These are phyloP conservation scores for Drosophila macrospina DNA, from an alignment of 2,888 invertebrate genomes.

Conservation along the genomic window DNA sequence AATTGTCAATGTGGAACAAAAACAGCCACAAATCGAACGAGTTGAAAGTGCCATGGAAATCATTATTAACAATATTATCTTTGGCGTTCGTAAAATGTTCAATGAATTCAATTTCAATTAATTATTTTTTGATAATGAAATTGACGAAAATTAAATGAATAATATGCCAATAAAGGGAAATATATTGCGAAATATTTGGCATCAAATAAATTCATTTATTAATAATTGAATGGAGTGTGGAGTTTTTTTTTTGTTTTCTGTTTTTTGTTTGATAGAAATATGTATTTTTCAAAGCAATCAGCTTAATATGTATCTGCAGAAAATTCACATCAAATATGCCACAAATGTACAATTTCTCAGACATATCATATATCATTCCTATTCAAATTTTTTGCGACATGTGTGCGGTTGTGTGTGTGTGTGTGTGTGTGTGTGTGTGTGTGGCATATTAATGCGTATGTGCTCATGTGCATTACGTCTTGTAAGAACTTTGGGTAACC, in stretches of 20 bases:
- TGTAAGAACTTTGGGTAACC: conserved; percentile 6
- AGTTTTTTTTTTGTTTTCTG: background rate
- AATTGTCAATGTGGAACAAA: conserved; percentile 5
- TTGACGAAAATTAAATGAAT: background rate
- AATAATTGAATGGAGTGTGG: background rate
- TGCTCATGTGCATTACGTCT: conserved; percentile 48
- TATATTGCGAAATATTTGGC: background rate
- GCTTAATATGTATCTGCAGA: no score
- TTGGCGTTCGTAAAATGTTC: background rate
- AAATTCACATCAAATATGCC: background rate
- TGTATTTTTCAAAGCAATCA: background rate
- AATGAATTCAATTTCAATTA: conserved; percentile 14
- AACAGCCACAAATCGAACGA: background rate
- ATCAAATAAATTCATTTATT: background rate
- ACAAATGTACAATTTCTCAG: conserved; percentile 6
- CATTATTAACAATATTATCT: background rate
- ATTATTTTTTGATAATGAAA: background rate
- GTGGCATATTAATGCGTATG: conserved; percentile 40
- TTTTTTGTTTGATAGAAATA: no score
- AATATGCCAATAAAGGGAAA: background rate
- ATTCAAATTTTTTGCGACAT: background rate
- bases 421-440: conserved; percentile 15
- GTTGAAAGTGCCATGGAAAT: conserved; percentile 16
- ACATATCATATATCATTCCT: conserved; percentile 1
- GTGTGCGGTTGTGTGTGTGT: conserved; percentile 8